Evolutionary conservation across 2,888 invertebrate genomes (phyloP).

Genomic region (Syrista parreyssii): DNA sequence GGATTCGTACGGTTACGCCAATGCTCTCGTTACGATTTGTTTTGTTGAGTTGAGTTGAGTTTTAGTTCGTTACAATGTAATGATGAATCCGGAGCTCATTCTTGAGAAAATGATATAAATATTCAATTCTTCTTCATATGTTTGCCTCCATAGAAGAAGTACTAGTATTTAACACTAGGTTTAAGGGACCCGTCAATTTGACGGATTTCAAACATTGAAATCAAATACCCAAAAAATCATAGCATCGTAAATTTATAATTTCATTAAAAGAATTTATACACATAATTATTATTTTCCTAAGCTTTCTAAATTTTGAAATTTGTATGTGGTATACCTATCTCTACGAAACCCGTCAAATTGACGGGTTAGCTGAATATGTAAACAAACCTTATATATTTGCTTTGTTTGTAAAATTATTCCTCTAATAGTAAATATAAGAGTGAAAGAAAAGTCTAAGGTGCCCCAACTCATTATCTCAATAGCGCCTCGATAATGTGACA

Average conservation of each 20-base stretch:
- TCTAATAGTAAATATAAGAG: neutral
- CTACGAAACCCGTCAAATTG: constrained; percentile 18
- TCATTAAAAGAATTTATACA: constrained; percentile 17
- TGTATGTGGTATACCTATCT: constrained; percentile 20
- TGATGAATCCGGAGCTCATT: too few species aligned
- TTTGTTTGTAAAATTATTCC: constrained; percentile 16
- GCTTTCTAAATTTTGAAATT: constrained; percentile 13
- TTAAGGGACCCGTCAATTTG: constrained; percentile 1
- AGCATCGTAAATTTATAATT: neutral
- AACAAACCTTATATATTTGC: constrained; percentile 23
- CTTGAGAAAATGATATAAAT: too few species aligned
- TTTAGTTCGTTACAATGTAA: too few species aligned
- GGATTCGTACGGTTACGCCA: too few species aligned
- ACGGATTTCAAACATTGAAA: constrained; percentile 1
- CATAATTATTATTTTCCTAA: constrained; percentile 11
- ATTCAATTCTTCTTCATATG: too few species aligned
- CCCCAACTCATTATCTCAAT: neutral
- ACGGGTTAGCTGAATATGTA: constrained; percentile 13
- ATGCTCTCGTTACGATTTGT: too few species aligned
- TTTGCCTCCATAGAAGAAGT: too few species aligned
- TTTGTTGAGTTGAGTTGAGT: too few species aligned
- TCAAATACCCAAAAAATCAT: neutral
- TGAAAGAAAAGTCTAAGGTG: too few species aligned
- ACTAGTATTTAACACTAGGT: neutral
- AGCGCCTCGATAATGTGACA: too few species aligned